Conservation (phyloP, 2,113 vertebrate species). For the Motacilla tschutschensis region DNA sequence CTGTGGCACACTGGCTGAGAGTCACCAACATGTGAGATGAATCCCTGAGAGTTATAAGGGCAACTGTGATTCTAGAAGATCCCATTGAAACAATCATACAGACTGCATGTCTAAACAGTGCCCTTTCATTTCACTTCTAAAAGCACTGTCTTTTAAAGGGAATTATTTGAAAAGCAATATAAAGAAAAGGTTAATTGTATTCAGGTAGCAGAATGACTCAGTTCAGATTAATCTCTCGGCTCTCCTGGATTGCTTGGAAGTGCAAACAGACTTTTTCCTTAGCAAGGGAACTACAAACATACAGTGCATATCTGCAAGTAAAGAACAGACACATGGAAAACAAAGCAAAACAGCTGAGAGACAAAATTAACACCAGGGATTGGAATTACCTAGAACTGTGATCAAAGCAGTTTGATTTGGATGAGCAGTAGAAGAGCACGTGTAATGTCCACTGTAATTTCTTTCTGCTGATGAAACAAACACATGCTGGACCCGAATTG, state of each 20-base stretch:
- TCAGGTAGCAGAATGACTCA: neutral
- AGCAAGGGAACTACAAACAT: neutral
- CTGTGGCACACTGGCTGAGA: neutral
- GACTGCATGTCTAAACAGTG: neutral
- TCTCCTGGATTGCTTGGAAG: neutral
- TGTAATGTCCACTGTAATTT: conserved; percentile 75
- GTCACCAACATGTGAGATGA: neutral
- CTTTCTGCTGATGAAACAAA: conserved; percentile 58
- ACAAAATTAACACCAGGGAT: neutral
- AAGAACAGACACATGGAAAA: neutral
- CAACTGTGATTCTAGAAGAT: neutral
- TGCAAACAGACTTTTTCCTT: neutral
- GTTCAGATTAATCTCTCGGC: neutral
- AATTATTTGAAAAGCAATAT: neutral
- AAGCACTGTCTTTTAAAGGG: neutral
- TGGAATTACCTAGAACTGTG: conserved; percentile 78
- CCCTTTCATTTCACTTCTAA: neutral
- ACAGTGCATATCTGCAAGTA: neutral
- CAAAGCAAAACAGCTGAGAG: neutral
- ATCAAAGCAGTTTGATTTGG: conserved; percentile 69
- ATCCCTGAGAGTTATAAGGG: neutral
- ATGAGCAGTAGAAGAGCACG: conserved; percentile 67
- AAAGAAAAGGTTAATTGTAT: neutral
- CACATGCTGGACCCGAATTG: conserved; percentile 56
- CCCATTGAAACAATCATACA: neutral